Base-by-base conservation (phyloP, 2,888 invertebrate genomes). In the Acanthosoma haemorrhoidale region DNA sequence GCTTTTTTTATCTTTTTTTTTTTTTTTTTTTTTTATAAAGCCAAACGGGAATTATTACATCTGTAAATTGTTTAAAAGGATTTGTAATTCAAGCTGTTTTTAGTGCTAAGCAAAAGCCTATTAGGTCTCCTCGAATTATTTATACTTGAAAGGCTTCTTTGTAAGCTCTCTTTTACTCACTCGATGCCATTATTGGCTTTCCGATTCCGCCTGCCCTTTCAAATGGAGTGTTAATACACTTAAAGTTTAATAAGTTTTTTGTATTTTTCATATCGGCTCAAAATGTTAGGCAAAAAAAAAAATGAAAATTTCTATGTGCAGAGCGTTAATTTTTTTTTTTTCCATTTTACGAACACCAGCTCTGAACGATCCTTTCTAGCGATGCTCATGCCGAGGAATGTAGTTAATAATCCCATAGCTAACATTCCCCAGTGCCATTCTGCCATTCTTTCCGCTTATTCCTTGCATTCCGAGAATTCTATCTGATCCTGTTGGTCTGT, bases 51-150 rank as follows among this genome's bases (percentile, higher is more conserved):
- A 25, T 51, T 51, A 51, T 51, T 13, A 4, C n/a, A 13, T n/a
- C 25, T 51, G 51, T 25, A 51, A 51, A 51, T 51, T 51, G 21
- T 51, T 51, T 51, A 51, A 51, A 29, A 25, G 29, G 51, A 21
- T 51, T 51, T 25, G n/a, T n/a, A 6, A 3, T 1, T n/a, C 29
- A 51, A 51, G 51, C 51, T 51, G 51, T 51, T 25, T 51, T 18
- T 21, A 51, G 51, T n/a, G 51, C n/a, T 51, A 51, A 51, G 29
- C 51, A 25, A n/a, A 51, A 51, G 43, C 43, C 43, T 43, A 43
- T 43, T 43, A 43, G 21, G 25, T 51, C 51, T 51, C 25, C 25
- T 25, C 51, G 4, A 51, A 25, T n/a, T n/a, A n/a, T n/a, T n/a
- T n/a, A n/a, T n/a, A n/a, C n/a, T 51, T 51, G 29, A 29, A 51